Evolutionary conservation across 1,140 invertebrate species (phyloP), one percentile per base, ranked within the genome.

Genomic region (Tribolium castaneum): DNA sequence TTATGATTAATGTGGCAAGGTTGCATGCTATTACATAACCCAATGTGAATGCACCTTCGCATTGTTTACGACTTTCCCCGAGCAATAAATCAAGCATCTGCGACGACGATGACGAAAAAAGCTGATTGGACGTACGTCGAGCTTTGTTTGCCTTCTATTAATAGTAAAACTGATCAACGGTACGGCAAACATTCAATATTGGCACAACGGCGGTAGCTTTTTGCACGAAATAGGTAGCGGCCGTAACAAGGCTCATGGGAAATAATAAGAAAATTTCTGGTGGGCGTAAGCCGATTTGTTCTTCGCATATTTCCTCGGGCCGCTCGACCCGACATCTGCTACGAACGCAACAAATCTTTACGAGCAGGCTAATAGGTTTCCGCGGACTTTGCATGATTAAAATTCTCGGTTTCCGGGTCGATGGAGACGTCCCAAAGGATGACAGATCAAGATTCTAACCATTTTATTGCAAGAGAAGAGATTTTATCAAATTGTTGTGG

Each of bases 281-380:
- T 66, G 59, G 59, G 59, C 30, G 59, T 66, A 66, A 66, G 59
- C 59, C 59, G 59, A 66, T 66, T 66, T 66, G 59, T 66, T 66
- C 59, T 66, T 66, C 30, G 59, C 59, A 66, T 66, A 66, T 66
- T 66, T 35, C 59, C 30, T 66, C n/a, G 1, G 59, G 59, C 22
- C 59, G 59, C 9, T n/a, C 30, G 34, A 66, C n/a, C 59, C 45
- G 59, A 22, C 59, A 66, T 66, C 59, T 66, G 59, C 25, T 66
- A 34, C 59, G 34, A 66, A 66, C 3, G 30, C 59, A 66, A 66
- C 59, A 66, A 66, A 66, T 66, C 59, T 66, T 66, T 35, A n/a
- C 22, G 59, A 66, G 25, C 3, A 25, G 59, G 59, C 25, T 66
- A 66, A 66, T 66, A 66, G 59, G 59, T 66, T 66, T 66, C 25